Evolutionary conservation across 2,113 vertebrate genomes (phyloP).

Genomic region (Anolis sagrei): DNA sequence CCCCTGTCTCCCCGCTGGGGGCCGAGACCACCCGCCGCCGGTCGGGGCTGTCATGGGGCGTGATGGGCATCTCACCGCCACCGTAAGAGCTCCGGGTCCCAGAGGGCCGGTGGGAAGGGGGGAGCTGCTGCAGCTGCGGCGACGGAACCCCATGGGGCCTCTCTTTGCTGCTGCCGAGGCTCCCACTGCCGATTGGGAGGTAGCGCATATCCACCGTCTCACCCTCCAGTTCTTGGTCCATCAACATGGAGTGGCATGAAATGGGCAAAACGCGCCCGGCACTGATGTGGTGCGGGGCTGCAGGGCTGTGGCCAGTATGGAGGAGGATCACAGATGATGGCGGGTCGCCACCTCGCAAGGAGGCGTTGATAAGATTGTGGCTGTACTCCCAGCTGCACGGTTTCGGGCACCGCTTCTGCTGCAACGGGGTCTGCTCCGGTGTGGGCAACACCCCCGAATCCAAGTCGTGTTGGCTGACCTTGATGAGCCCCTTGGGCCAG

Average conservation of each 20-base stretch:
- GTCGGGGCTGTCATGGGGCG: slow-evolving; percentile 87
- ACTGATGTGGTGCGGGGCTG: not conserved
- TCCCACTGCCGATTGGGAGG: not conserved
- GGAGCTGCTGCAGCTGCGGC: not conserved
- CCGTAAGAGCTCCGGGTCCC: slow-evolving; percentile 79
- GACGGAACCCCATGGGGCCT: slow-evolving; percentile 74
- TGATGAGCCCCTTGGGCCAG: slow-evolving; percentile 84
- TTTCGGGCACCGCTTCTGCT: slow-evolving; percentile 85
- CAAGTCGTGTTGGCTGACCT: slow-evolving; percentile 80
- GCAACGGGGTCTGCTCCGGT: slow-evolving; percentile 93
- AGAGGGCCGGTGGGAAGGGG: slow-evolving; percentile 60
- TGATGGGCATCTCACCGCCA: slow-evolving; percentile 85
- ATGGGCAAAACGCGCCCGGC: slow-evolving; percentile 55
- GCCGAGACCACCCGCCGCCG: slow-evolving; percentile 90
- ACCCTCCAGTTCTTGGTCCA: slow-evolving; percentile 68
- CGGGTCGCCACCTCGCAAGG: slow-evolving; percentile 74
- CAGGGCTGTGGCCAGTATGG: slow-evolving; percentile 68
- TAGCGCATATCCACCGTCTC: slow-evolving; percentile 64
- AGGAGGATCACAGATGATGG: slow-evolving; percentile 81
- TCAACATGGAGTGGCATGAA: slow-evolving; percentile 67
- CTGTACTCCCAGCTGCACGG: slow-evolving; percentile 89
- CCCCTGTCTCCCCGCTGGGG: slow-evolving; percentile 81
- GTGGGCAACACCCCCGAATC: slow-evolving; percentile 92
- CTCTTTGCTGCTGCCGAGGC: slow-evolving; percentile 55
- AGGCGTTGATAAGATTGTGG: slow-evolving; percentile 83